These are phyloP conservation scores for Phanerotoma sp. DNA, from an alignment of 2,888 invertebrate species.

Conservation along the genomic window DNA sequence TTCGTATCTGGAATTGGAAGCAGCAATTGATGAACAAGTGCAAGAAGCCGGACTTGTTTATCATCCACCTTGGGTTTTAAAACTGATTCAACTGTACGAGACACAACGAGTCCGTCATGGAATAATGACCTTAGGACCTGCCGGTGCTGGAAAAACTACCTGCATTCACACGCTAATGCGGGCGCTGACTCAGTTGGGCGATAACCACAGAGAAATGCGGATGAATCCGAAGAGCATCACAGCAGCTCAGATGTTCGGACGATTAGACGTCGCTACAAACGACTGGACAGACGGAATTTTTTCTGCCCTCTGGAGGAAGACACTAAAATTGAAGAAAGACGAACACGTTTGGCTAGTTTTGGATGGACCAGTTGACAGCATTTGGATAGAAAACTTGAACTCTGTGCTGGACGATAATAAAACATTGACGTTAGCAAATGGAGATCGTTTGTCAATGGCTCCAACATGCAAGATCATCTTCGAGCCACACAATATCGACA, in stretches of 20 bases:
- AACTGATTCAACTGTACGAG: constrained; percentile 94
- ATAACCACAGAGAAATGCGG: constrained; percentile 88
- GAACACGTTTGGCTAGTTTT: constrained; percentile 93
- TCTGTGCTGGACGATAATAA: constrained; percentile 97
- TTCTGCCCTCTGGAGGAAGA: constrained; percentile 94
- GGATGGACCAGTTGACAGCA: constrained; percentile 96
- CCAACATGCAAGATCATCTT: constrained; percentile 94
- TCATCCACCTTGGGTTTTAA: constrained; percentile 94
- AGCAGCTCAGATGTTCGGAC: constrained; percentile 96
- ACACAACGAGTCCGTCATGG: constrained; percentile 95
- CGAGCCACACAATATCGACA: constrained; percentile 96
- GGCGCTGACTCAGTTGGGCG: constrained; percentile 82
- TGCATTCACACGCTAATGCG: constrained; percentile 91
- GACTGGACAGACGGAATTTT: constrained; percentile 99
- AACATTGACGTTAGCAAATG: constrained; percentile 91
- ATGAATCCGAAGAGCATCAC: constrained; percentile 99
- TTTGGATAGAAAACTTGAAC: constrained; percentile 98
- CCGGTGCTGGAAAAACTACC: constrained; percentile 92
- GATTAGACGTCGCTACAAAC: constrained; percentile 94
- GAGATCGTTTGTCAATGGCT: constrained; percentile 93
- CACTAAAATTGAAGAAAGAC: constrained; percentile 80
- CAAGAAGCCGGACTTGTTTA: constrained; percentile 78
- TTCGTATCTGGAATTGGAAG: constrained; percentile 81
- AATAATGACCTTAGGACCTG: constrained; percentile 94
- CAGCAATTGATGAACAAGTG: constrained; percentile 82